Conservation (phyloP, 1,140 invertebrate species). For the Drosophila erecta region DNA sequence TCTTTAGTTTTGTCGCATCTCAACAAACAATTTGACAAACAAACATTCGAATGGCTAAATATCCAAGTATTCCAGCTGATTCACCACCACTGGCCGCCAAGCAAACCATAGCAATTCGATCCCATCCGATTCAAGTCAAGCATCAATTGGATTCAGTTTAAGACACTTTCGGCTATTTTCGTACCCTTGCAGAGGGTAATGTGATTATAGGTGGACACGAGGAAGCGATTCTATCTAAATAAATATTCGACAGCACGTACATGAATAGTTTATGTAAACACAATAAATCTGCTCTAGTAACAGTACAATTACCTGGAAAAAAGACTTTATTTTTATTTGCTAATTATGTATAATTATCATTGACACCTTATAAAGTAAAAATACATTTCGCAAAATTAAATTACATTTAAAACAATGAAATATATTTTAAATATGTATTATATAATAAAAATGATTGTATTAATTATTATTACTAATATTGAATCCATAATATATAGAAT, state of each 20-base stretch:
- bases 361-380: no score
- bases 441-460: not conserved
- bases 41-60: constrained; percentile 41
- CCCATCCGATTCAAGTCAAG: constrained; percentile 33
- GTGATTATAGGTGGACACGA: not conserved
- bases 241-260: not conserved
- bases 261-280: constrained; percentile 6
- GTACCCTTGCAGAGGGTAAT: constrained; percentile 23
- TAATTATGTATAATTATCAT: no score
- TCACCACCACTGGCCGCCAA: constrained; percentile 56
- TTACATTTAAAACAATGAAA: no score
- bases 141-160: constrained; percentile 65
- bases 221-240: constrained; percentile 18
- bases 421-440: no score
- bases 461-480: not conserved
- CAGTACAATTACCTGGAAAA: no score
- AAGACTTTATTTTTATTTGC: no score
- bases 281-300: not conserved
- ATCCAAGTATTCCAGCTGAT: constrained; percentile 48
- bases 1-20: constrained; percentile 52
- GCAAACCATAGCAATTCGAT: constrained; percentile 36
- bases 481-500: not conserved
- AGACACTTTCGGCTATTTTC: constrained; percentile 60
- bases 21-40: constrained; percentile 54
- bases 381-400: no score